Percentiles rank a stretch among this genome's conserved stretches.
These are phyloP conservation scores for Parnassius smintheus DNA, from an alignment of 2,888 invertebrate genomes.

Conservation along the genomic window DNA sequence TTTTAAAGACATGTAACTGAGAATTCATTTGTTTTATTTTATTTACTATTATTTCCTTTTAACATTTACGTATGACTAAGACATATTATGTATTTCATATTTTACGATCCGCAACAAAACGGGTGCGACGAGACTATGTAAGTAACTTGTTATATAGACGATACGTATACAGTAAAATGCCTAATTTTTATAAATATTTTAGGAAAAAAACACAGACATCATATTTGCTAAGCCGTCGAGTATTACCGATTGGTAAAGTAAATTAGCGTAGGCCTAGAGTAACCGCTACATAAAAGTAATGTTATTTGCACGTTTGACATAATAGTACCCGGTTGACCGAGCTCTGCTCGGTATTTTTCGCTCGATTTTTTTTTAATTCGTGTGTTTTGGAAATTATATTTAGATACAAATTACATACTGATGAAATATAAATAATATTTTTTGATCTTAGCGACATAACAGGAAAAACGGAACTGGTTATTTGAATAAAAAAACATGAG, in stretches of 20 bases:
- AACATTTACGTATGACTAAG: constrained; percentile 36
- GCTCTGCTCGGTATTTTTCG: too few relatives aligned
- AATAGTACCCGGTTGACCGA: too few relatives aligned
- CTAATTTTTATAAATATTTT: constrained; percentile 51
- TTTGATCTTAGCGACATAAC: too few relatives aligned
- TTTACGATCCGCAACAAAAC: constrained; percentile 50
- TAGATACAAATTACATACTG: too few relatives aligned
- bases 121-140: constrained; percentile 78
- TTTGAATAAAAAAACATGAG: too few relatives aligned
- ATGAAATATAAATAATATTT: too few relatives aligned
- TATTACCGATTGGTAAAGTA: constrained; percentile 60
- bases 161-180: constrained; percentile 52
- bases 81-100: constrained; percentile 45
- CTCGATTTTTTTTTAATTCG: too few relatives aligned
- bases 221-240: constrained; percentile 58
- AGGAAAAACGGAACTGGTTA: too few relatives aligned
- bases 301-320: constrained; percentile 52
- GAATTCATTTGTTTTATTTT: constrained; percentile 30
- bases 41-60: constrained; percentile 24
- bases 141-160: constrained; percentile 70
- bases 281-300: constrained; percentile 65
- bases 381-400: too few relatives aligned
- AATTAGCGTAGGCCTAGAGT: constrained; percentile 46
- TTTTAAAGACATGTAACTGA: constrained; percentile 7
- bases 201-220: constrained; percentile 52